Evolutionary conservation across 2,797 vertebrate genomes (phyloP).

Genomic region (Hippopotamyrus pictus): DNA sequence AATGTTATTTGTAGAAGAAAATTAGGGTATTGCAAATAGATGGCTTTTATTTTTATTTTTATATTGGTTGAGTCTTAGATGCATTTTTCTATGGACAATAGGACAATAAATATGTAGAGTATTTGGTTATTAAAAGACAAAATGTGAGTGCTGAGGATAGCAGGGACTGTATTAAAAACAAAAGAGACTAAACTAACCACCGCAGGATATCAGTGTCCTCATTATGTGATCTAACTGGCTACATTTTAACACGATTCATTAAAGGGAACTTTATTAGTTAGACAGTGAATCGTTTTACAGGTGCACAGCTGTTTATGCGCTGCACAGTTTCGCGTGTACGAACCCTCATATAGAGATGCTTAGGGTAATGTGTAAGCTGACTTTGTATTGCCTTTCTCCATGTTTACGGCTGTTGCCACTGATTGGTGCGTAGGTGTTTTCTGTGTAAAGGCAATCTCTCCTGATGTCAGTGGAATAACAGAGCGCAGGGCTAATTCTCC

Average conservation of each 20-base stretch:
- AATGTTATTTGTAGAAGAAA: not conserved
- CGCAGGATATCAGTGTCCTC: not conserved
- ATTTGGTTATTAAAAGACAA: not conserved
- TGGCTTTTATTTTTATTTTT: not conserved
- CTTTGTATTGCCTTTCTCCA: not conserved
- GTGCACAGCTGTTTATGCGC: not conserved
- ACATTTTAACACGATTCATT: not conserved
- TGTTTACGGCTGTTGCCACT: not conserved
- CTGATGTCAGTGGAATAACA: not conserved
- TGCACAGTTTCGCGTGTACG: not conserved
- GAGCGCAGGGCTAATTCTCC: not conserved
- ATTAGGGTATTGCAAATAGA: not conserved
- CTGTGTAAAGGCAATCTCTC: not conserved
- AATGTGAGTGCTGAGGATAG: not conserved
- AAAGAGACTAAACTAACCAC: not conserved
- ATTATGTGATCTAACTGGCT: not conserved
- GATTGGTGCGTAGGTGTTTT: not conserved
- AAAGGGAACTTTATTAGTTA: not conserved
- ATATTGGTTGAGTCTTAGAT: not conserved
- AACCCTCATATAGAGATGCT: not conserved
- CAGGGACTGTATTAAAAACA: not conserved
- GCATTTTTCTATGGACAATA: not conserved
- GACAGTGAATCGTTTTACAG: not conserved
- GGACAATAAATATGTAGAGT: not conserved
- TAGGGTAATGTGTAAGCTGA: too few species aligned